Percentiles rank a stretch among this genome's conserved stretches.
phyloP scores from a whole-genome alignment of 2,888 invertebrate species.

The Criorhina ranunculi region DNA sequence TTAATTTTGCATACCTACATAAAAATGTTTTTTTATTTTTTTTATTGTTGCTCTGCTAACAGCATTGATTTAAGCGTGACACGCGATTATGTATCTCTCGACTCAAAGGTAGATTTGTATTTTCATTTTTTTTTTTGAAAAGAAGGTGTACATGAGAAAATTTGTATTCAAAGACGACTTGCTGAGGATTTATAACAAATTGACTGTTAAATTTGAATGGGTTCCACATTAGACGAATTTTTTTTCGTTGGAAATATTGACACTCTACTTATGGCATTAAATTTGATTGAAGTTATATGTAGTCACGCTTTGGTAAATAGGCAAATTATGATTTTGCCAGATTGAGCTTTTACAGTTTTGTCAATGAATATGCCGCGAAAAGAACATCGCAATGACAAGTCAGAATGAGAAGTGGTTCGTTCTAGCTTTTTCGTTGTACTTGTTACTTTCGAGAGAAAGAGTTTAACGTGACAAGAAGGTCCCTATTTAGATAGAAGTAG shows the following conservation, averaged over 20 bases:
- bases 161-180: neutral
- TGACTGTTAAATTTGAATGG: constrained; percentile 45
- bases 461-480: no score
- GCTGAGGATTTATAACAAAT: constrained; percentile 40
- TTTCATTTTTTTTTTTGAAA: neutral
- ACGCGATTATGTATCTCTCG: constrained; percentile 61
- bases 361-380: no score
- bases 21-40: constrained; percentile 15
- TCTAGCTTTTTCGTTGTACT: no score
- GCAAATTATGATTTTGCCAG: neutral
- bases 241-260: neutral
- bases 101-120: neutral
- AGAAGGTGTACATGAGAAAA: constrained; percentile 29
- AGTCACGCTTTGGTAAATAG: neutral
- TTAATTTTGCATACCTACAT: constrained; percentile 60
- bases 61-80: constrained; percentile 62
- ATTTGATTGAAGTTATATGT: neutral
- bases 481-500: no score
- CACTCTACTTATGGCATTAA: neutral
- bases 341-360: no score
- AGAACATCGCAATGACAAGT: no score
- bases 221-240: constrained; percentile 3
- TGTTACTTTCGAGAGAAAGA: no score
- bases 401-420: no score
- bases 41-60: constrained; percentile 37